Conservation (phyloP, 2,113 vertebrate species). For the Lamprotornis superbus region DNA sequence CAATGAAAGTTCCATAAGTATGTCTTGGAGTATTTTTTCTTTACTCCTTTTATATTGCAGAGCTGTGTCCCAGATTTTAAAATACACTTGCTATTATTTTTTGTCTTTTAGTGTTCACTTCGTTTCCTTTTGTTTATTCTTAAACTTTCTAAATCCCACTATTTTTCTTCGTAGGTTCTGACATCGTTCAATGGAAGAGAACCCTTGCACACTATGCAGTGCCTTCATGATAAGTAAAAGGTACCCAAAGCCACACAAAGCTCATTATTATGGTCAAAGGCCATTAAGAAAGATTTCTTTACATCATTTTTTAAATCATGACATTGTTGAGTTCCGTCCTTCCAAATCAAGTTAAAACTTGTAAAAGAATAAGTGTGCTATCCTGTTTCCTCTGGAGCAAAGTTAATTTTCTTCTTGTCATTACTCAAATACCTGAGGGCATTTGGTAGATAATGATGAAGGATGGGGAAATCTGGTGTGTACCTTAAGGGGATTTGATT, state of each 20-base stretch:
- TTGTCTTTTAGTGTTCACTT: not conserved
- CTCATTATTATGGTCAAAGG: not conserved
- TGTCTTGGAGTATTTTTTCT: not conserved
- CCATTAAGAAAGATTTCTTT: not conserved
- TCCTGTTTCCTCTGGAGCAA: not conserved
- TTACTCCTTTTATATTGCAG: not conserved
- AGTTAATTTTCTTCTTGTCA: not conserved
- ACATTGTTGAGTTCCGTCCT: not conserved
- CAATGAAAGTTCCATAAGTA: not conserved
- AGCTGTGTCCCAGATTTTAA: not conserved
- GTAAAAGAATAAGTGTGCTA: not conserved
- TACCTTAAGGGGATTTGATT: not conserved
- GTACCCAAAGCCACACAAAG: not conserved
- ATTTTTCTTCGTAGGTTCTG: not conserved
- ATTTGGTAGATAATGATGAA: not conserved
- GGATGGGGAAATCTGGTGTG: not conserved
- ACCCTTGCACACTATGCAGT: not conserved
- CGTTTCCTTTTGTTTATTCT: not conserved
- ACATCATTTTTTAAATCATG: not conserved
- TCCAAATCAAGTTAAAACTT: not conserved
- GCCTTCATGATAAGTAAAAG: not conserved
- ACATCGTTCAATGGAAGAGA: not conserved
- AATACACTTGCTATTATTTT: not conserved
- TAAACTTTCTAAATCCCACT: not conserved
- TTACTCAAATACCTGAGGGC: accelerated